These are phyloP conservation scores for Anarrhichthys ocellatus DNA, from an alignment of 2,113 vertebrate species.

Conservation along the genomic window DNA sequence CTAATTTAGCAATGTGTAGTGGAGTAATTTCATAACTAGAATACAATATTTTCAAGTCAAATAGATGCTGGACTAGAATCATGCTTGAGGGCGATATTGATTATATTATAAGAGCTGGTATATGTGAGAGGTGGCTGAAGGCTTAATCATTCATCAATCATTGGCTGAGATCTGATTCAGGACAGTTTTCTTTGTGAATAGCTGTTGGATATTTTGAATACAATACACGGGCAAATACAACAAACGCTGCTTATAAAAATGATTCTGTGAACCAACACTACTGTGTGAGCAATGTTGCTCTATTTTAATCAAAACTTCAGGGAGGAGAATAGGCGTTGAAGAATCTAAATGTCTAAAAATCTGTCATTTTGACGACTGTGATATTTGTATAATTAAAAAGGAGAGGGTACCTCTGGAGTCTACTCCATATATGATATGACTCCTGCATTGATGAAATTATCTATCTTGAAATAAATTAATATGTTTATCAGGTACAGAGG, in stretches of 20 bases:
- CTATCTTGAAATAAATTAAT: slow-evolving; percentile 84
- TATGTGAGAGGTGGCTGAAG: slow-evolving; percentile 48
- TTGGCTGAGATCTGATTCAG: slow-evolving; percentile 37
- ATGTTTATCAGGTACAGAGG: slow-evolving; percentile 83
- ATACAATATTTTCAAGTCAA: slow-evolving; percentile 29
- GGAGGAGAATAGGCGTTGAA: slow-evolving; percentile 43
- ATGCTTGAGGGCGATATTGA: slow-evolving; percentile 63
- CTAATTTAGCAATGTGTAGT: slow-evolving; percentile 5
- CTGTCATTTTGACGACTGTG: slow-evolving; percentile 75
- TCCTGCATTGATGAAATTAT: slow-evolving; percentile 82
- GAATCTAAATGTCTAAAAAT: slow-evolving; percentile 66
- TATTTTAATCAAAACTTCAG: slow-evolving; percentile 76
- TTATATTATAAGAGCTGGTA: slow-evolving; percentile 57
- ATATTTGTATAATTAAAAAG: slow-evolving; percentile 83
- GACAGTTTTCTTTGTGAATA: slow-evolving; percentile 25
- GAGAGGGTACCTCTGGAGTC: slow-evolving; percentile 68
- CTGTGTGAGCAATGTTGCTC: slow-evolving; percentile 35
- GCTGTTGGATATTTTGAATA: slow-evolving; percentile 40
- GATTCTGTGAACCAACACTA: slow-evolving; percentile 22
- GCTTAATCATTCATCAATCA: slow-evolving; percentile 68
- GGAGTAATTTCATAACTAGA: slow-evolving; percentile 31
- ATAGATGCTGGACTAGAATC: slow-evolving; percentile 39
- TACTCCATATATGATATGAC: slow-evolving; percentile 74
- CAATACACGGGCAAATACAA: slow-evolving; percentile 42
- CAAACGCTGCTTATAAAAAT: slow-evolving; percentile 24